A percentile compares a stretch with the other conserved stretches of the same genome.
Evolutionary conservation across 2,113 vertebrate genomes (phyloP).

Genomic region (Pholis gunnellus): DNA sequence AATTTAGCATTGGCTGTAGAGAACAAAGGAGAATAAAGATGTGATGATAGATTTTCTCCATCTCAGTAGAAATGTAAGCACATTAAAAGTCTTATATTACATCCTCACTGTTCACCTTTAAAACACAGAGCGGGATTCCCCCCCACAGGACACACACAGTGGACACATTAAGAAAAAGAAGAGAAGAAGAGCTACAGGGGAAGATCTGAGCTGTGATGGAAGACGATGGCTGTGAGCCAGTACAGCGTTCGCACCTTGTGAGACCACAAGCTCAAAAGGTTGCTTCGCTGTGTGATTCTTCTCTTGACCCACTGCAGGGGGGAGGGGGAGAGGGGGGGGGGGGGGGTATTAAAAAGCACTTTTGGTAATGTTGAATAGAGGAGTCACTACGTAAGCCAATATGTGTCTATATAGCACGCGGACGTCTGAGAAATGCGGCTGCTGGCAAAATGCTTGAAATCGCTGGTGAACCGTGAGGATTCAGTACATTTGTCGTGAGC

Average conservation of each 20-base stretch:
- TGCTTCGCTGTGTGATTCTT: constrained; percentile 25
- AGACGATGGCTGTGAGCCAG: constrained; percentile 71
- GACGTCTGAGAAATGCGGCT: constrained; percentile 53
- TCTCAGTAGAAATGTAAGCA: constrained; percentile 8
- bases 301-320: constrained; percentile 41
- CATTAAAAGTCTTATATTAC: background rate
- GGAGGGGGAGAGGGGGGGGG: background rate
- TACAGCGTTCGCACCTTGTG: constrained; percentile 58
- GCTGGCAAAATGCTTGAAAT: constrained; percentile 57
- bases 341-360: constrained; percentile 65
- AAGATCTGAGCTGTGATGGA: constrained; percentile 77
- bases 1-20: background rate
- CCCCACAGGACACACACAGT: constrained; percentile 15
- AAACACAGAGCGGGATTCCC: constrained; percentile 21
- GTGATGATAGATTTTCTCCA: background rate
- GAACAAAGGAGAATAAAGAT: constrained; percentile 7
- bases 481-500: constrained; percentile 35
- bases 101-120: constrained; percentile 25
- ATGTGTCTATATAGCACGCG: constrained; percentile 45
- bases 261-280: constrained; percentile 51
- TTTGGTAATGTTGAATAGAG: constrained; percentile 63
- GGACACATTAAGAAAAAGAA: background rate
- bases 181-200: constrained; percentile 36
- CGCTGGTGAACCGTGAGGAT: constrained; percentile 68
- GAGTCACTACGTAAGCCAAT: constrained; percentile 48